These are phyloP conservation scores for Holacanthus passer DNA, from an alignment of 2,113 vertebrate species.

Conservation along the genomic window DNA sequence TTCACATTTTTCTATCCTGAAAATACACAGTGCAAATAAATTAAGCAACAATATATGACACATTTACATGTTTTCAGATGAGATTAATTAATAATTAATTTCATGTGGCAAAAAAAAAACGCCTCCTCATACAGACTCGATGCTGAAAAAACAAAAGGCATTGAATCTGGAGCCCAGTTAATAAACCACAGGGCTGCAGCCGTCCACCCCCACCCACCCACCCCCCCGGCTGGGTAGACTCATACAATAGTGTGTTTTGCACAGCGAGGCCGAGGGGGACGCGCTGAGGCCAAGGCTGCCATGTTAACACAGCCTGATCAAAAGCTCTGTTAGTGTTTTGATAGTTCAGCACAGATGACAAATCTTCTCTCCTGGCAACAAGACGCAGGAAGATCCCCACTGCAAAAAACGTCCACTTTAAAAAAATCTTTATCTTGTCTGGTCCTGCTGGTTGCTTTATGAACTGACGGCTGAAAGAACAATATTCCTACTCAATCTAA, in stretches of 20 bases:
- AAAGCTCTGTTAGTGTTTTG: constrained; percentile 34
- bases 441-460: background rate
- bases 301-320: constrained; percentile 45
- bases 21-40: background rate
- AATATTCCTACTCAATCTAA: background rate
- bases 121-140: background rate
- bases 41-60: background rate
- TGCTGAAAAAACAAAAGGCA: background rate
- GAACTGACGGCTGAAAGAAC: background rate
- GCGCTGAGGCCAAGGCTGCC: constrained; percentile 13
- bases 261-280: constrained; percentile 14
- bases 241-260: constrained; percentile 10
- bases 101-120: constrained; percentile 8
- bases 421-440: background rate
- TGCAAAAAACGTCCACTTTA: constrained; percentile 5
- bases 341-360: constrained; percentile 29
- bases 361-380: constrained; percentile 20
- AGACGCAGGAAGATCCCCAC: background rate
- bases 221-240: constrained; percentile 28
- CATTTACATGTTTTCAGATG: background rate
- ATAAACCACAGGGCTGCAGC: constrained; percentile 1
- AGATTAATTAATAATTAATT: constrained; percentile 1
- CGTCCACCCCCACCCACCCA: no score
- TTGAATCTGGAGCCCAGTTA: constrained; percentile 5
- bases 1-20: background rate